Evolutionary conservation across 2,888 invertebrate species (phyloP).

Genomic region (Luffia ferchaultella): DNA sequence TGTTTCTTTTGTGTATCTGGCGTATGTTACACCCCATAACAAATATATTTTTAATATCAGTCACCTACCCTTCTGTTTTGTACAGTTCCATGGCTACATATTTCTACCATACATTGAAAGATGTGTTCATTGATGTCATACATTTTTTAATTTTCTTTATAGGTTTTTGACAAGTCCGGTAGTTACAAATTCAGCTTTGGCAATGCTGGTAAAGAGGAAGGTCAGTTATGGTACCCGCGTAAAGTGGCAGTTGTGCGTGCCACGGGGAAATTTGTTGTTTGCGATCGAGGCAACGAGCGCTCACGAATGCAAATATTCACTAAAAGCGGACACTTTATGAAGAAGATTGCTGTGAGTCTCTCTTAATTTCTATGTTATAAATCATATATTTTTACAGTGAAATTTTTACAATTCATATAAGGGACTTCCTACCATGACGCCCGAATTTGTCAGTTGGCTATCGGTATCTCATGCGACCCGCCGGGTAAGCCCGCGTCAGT

Average conservation of each 20-base stretch:
- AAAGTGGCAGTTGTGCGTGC: slow-evolving; percentile 92
- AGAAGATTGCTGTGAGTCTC: slow-evolving; percentile 83
- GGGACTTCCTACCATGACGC: too few relatives aligned
- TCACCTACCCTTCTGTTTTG: too few relatives aligned
- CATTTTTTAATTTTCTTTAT: background rate
- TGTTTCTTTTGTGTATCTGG: too few relatives aligned
- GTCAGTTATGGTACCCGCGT: slow-evolving; percentile 96
- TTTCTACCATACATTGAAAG: background rate
- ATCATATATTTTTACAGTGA: background rate
- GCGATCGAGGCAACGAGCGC: slow-evolving; percentile 95
- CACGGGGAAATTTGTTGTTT: slow-evolving; percentile 93
- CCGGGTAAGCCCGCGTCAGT: too few relatives aligned
- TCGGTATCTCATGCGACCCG: too few relatives aligned
- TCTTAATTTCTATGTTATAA: background rate
- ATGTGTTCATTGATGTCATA: too few relatives aligned
- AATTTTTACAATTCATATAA: background rate
- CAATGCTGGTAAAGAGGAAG: slow-evolving; percentile 93
- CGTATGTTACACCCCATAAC: too few relatives aligned
- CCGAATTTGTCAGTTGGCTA: too few relatives aligned
- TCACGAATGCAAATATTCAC: slow-evolving; percentile 98
- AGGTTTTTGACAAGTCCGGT: slow-evolving; percentile 95
- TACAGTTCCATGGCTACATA: background rate
- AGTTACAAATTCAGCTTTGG: slow-evolving; percentile 95
- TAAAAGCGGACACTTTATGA: slow-evolving; percentile 93
- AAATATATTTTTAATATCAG: too few relatives aligned